Conservation (phyloP, 2,888 invertebrate genomes). For the Cremastobaeus sp. region DNA sequence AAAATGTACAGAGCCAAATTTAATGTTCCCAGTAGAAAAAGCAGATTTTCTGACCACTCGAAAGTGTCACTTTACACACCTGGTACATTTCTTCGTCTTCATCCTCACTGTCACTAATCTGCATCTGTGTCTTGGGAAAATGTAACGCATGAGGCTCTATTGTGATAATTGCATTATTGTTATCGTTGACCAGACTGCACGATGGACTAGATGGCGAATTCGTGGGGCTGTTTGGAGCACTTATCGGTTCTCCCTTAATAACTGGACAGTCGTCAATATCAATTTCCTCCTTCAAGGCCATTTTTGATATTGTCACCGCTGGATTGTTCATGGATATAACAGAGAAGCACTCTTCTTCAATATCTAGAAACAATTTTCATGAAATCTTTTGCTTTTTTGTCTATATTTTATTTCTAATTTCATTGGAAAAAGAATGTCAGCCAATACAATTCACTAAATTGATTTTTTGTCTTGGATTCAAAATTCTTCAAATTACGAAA, state of each 20-base stretch:
- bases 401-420: too few relatives aligned
- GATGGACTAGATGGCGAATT: conserved; percentile 85
- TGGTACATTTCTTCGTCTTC: conserved; percentile 74
- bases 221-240: conserved; percentile 86
- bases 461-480: too few relatives aligned
- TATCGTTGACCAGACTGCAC: conserved; percentile 72
- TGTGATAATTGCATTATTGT: conserved; percentile 69
- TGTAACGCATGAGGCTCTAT: conserved; percentile 72
- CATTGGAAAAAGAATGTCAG: too few relatives aligned
- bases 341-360: conserved; percentile 94
- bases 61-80: conserved; percentile 61
- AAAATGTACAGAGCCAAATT: background rate
- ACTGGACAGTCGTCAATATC: conserved; percentile 70
- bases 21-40: too few relatives aligned
- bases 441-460: too few relatives aligned
- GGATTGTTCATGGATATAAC: conserved; percentile 86
- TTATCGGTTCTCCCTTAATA: conserved; percentile 89
- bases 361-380: too few relatives aligned
- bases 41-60: background rate
- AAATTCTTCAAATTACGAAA: too few relatives aligned
- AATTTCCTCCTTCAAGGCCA: conserved; percentile 46
- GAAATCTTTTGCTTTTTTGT: too few relatives aligned
- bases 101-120: conserved; percentile 74
- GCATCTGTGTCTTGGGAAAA: conserved; percentile 65
- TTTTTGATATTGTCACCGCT: conserved; percentile 63